Base-by-base conservation (phyloP, 2,888 invertebrate genomes). In the Brachypalpus laphriformis region DNA sequence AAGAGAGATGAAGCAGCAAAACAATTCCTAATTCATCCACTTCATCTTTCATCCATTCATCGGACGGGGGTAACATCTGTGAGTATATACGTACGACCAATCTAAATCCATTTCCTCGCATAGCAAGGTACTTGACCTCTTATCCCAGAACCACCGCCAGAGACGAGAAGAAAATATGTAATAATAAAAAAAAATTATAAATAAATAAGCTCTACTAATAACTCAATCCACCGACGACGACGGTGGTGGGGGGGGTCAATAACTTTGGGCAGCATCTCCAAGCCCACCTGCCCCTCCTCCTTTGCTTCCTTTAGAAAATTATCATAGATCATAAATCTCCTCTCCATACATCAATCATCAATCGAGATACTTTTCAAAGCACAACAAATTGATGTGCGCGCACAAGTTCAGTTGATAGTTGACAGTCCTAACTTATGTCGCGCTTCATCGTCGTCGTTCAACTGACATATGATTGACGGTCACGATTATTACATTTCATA, bases 391-490 rank as follows among this genome's bases (percentile, higher is more conserved):
- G 70, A 25, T 65, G 56, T 56, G 37, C 1, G 74, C 54, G 51
- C 71, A 71, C 59, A 82, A 66, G 51, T 54, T 75, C 6, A 72
- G 59, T 66, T 25, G 25, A 25, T 25, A 25, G 25, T 25, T 83
- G 83, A 83, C 83, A 83, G 68, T 74, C 72, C n/a, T 28, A 72
- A 71, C 56, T 65, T 57, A 63, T 61, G 63, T 65, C 14, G 47
- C 37, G 40, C 47, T 34, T 20, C 34, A 20, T 16, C 37, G 40
- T 49, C 16, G 51, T 28, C 16, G 25, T 37, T 51, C 31, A 20
- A 18, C 18, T 25, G 80, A 85, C 74, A 66, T 59, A 70, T 81
- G 85, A 85, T 70, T 70, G 75, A 85, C 85, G 47, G 80, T 70
- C 63, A 70, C 71, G 70, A 71, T 37, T 65, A 51, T 72, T 66